phyloP scores from a whole-genome alignment of 1,140 invertebrate species.

The Zaprionus ghesquierei region DNA sequence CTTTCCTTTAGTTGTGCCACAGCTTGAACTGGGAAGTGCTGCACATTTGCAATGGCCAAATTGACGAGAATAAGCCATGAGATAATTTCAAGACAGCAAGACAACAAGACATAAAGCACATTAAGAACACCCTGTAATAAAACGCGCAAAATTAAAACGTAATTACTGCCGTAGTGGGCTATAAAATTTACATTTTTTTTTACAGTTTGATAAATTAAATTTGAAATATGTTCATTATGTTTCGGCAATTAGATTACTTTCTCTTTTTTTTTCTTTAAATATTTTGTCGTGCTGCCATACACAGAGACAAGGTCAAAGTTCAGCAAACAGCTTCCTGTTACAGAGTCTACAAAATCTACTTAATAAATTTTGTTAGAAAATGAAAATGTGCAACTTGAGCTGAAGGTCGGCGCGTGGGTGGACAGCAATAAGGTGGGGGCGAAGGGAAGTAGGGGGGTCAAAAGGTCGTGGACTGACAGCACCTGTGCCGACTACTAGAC shows the following conservation, averaged over 20 bases:
- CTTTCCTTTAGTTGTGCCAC: background rate
- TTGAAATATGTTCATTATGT: slow-evolving; percentile 66
- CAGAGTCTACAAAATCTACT: slow-evolving; percentile 51
- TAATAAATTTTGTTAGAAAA: slow-evolving; percentile 68
- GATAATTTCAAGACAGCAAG: background rate
- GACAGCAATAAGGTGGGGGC: background rate
- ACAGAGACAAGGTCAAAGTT: slow-evolving; percentile 16
- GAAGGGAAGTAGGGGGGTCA: background rate
- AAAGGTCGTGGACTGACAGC: slow-evolving; percentile 27
- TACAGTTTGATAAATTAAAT: slow-evolving; percentile 62
- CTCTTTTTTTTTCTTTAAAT: slow-evolving; percentile 49
- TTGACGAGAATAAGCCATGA: background rate
- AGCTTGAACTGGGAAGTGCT: background rate
- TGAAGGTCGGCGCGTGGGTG: background rate
- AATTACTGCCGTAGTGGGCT: slow-evolving; percentile 40
- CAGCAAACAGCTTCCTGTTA: background rate
- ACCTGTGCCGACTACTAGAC: slow-evolving; percentile 53
- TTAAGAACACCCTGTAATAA: background rate
- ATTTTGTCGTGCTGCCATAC: slow-evolving; percentile 31
- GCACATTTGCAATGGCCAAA: background rate
- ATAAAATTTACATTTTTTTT: slow-evolving; percentile 6
- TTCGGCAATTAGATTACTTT: slow-evolving; percentile 52
- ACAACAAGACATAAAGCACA: background rate
- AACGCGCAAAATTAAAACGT: slow-evolving; percentile 46
- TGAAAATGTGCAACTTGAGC: slow-evolving; percentile 69